Percentiles rank a stretch among this genome's conserved stretches.
phyloP scores from a whole-genome alignment of 2,888 invertebrate species.

The Brachypterus glaber region DNA sequence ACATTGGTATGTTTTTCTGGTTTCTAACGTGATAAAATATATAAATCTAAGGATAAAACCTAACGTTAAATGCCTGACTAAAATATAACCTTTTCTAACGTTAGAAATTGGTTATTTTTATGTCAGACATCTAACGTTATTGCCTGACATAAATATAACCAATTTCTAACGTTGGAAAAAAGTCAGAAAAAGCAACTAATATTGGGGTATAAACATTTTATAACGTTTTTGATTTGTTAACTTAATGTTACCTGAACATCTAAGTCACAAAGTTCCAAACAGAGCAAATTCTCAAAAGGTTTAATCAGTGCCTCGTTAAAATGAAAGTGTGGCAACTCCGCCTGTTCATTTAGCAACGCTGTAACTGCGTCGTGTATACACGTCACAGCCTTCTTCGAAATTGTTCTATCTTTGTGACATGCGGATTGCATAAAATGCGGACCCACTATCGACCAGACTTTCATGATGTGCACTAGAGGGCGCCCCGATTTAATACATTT shows the following conservation, averaged over 20 bases:
- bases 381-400: constrained; percentile 84
- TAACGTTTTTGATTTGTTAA: no score
- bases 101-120: no score
- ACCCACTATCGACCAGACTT: constrained; percentile 85
- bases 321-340: constrained; percentile 87
- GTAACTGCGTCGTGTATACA: constrained; percentile 90
- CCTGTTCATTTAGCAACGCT: constrained; percentile 74
- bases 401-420: constrained; percentile 78
- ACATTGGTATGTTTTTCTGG: no score
- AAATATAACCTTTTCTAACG: no score
- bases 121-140: no score
- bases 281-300: constrained; percentile 89
- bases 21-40: no score
- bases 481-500: constrained; percentile 78
- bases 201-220: no score
- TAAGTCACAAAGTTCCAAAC: constrained; percentile 84
- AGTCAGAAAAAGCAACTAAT: no score
- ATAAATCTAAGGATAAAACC: no score
- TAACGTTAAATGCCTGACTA: no score
- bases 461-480: constrained; percentile 84
- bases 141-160: no score
- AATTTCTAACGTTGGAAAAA: no score
- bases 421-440: constrained; percentile 94
- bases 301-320: constrained; percentile 92
- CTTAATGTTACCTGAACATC: constrained; percentile 60